phyloP scores from a whole-genome alignment of 2,888 invertebrate genomes.

The Anorthoa munda region DNA sequence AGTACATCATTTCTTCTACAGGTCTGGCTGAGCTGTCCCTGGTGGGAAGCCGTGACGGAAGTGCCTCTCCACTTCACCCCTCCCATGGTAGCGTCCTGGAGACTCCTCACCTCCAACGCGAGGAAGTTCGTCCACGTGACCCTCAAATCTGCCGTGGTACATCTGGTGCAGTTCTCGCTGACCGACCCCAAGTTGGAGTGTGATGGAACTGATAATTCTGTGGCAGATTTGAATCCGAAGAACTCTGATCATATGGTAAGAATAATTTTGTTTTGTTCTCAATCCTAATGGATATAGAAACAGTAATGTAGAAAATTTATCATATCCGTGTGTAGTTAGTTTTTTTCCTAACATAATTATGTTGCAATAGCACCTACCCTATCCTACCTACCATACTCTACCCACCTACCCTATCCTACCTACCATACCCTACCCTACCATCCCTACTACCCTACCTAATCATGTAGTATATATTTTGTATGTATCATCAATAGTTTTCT shows the following conservation, averaged over 20 bases:
- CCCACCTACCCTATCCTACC: too few relatives aligned
- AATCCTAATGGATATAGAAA: neutral
- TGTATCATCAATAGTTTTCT: too few relatives aligned
- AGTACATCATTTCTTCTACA: slow-evolving; percentile 62
- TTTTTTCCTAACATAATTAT: too few relatives aligned
- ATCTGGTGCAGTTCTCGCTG: slow-evolving; percentile 87
- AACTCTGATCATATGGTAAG: slow-evolving; percentile 91
- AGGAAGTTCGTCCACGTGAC: slow-evolving; percentile 96
- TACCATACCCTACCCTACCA: too few relatives aligned
- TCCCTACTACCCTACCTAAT: too few relatives aligned
- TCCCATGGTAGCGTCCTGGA: slow-evolving; percentile 95
- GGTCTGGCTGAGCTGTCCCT: slow-evolving; percentile 95
- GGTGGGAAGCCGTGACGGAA: slow-evolving; percentile 94
- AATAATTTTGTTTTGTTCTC: slow-evolving; percentile 6
- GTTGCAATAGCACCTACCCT: too few relatives aligned
- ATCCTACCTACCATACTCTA: too few relatives aligned
- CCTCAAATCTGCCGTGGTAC: slow-evolving; percentile 92
- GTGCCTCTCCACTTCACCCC: slow-evolving; percentile 95
- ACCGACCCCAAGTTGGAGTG: slow-evolving; percentile 89
- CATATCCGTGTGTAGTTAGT: too few relatives aligned
- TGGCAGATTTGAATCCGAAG: slow-evolving; percentile 93
- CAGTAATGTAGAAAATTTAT: too few relatives aligned
- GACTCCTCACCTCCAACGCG: slow-evolving; percentile 95
- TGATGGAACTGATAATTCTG: slow-evolving; percentile 91
- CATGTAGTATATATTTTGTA: too few relatives aligned